Evolutionary conservation across 2,797 vertebrate species (phyloP), one percentile per base, ranked within the genome.

Genomic region (Ctenochaetus hawaiiensis): DNA sequence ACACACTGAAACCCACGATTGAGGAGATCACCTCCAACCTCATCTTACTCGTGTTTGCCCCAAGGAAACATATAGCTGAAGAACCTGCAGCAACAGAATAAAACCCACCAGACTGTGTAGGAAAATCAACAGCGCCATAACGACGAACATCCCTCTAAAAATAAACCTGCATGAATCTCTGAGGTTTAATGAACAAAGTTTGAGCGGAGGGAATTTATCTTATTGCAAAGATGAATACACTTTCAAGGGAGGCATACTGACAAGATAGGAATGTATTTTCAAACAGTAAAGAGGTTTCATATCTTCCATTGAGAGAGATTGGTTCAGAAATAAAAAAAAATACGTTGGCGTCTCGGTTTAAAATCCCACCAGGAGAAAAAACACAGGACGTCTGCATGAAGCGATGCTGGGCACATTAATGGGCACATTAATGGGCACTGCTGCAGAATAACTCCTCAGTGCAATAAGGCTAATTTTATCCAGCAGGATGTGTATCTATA

Each of bases 151-250:
- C 67, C 73, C 83, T 72, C 83, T 83, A 90, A 91, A 90, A 88
- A 90, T 87, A 89, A 87, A 88, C 72, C 79, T 72, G 69, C 87
- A 89, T 84, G 83, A 87, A 81, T 86, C 85, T 88, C 70, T 0
- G 76, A 82, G 84, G 77, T 82, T 90, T 90, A 88, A 91, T 90
- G 84, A 89, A 85, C 63, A 26, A 57, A 73, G 81, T 79, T 82
- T 67, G 74, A 39, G 80, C 79, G 18, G 76, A 34, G 77, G 77
- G 81, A 77, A 81, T 87, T 89, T 77, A 87, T 85, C 81, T 87
- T 83, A 89, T 85, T 87, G 78, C 78, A 87, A 69, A 77, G 82
- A 87, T 83, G 78, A 82, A 89, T 78, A 81, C 59, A 60, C 78
- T 84, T 89, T 84, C 83, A 68, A 78, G 75, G 83, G 85, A 91